These are phyloP conservation scores for Sebastes nivosus DNA, from an alignment of 2,797 vertebrate species.

Conservation along the genomic window DNA sequence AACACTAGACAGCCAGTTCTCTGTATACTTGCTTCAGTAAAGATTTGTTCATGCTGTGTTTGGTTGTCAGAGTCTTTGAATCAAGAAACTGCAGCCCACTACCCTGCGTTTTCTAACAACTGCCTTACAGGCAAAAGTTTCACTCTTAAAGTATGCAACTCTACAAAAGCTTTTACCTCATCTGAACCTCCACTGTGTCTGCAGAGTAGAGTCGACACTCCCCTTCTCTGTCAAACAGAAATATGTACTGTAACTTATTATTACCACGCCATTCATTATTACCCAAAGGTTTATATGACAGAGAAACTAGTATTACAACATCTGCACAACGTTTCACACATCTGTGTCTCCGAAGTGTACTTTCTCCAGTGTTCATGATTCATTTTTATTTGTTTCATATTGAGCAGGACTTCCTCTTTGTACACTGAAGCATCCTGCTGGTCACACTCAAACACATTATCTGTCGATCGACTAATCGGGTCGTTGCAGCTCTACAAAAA, in stretches of 20 bases:
- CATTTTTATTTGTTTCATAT: not conserved
- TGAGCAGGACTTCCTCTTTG: constrained; percentile 3
- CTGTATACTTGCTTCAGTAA: constrained; percentile 8
- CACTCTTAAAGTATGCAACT: not conserved
- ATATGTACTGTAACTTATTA: not conserved
- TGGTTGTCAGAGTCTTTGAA: constrained; percentile 36
- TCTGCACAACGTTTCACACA: not conserved
- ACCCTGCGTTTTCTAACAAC: not conserved
- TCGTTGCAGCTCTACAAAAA: not conserved
- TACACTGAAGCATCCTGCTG: not conserved
- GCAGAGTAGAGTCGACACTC: not conserved
- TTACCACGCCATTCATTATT: not conserved
- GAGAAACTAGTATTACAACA: not conserved
- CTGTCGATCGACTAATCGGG: not conserved
- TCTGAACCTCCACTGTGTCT: constrained; percentile 6
- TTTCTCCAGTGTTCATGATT: not conserved
- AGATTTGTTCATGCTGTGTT: constrained; percentile 25
- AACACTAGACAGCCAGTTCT: not conserved
- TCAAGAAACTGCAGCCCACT: not conserved
- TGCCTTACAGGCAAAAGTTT: constrained; percentile 1
- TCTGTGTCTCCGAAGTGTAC: not conserved
- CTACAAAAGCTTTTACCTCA: constrained; percentile 13
- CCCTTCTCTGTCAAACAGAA: not conserved
- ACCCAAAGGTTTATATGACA: not conserved
- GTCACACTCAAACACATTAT: not conserved